These are phyloP conservation scores for Takifugu flavidus DNA, from an alignment of 2,113 vertebrate species.

Conservation along the genomic window DNA sequence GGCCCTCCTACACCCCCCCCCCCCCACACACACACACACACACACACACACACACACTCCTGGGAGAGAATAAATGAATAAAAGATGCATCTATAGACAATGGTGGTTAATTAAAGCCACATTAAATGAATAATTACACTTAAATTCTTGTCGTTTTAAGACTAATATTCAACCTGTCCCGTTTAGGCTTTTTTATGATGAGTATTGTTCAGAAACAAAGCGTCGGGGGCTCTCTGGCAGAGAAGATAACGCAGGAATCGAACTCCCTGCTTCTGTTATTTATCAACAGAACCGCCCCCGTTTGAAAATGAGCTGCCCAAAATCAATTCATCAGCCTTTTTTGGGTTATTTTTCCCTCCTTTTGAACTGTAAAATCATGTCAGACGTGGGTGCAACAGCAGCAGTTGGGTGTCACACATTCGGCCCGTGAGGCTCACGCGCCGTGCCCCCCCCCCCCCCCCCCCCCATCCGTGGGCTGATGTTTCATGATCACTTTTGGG, in stretches of 20 bases:
- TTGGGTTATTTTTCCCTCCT: neutral
- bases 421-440: neutral
- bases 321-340: neutral
- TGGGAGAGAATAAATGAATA: too few relatives aligned
- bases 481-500: neutral
- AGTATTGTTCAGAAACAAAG: too few relatives aligned
- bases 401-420: neutral
- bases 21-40: slow-evolving; percentile 38
- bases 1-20: slow-evolving; percentile 20
- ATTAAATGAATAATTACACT: too few relatives aligned
- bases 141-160: too few relatives aligned
- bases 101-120: too few relatives aligned
- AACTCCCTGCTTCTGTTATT: neutral
- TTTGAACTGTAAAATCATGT: neutral
- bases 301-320: neutral
- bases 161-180: too few relatives aligned
- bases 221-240: slow-evolving; percentile 3
- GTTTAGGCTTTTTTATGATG: too few relatives aligned
- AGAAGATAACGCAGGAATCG: slow-evolving; percentile 16
- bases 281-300: too few relatives aligned
- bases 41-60: neutral
- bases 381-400: too few relatives aligned
- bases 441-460: too few relatives aligned
- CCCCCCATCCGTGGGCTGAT: neutral
- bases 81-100: too few relatives aligned